Evolutionary conservation across 2,113 vertebrate species (phyloP).

Genomic region (Himantopus leucocephalus): DNA sequence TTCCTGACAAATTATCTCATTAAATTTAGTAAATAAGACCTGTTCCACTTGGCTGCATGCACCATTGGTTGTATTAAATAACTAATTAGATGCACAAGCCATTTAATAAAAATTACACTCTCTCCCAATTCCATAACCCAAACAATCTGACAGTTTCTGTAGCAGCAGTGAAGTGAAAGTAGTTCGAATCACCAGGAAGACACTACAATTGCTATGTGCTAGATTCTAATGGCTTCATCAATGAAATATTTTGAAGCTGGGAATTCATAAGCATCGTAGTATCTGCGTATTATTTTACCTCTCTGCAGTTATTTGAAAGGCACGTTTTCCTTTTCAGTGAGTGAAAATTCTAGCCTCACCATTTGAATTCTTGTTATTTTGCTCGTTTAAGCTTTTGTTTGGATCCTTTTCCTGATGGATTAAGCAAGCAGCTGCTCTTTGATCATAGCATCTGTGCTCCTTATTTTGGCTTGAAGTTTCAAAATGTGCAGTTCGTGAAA

Average conservation of each 20-base stretch:
- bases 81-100: constrained; percentile 4
- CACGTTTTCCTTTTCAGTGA: background rate
- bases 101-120: background rate
- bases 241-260: background rate
- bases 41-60: constrained; percentile 26
- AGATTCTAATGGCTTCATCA: background rate
- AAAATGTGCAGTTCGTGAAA: background rate
- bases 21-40: constrained; percentile 34
- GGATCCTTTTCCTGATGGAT: constrained; percentile 6
- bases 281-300: background rate
- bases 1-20: constrained; percentile 14
- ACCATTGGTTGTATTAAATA: background rate
- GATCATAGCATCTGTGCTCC: background rate
- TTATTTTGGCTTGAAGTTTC: constrained; percentile 15
- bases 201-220: background rate
- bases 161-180: background rate
- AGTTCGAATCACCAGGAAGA: background rate
- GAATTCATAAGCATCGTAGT: background rate
- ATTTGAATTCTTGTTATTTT: background rate
- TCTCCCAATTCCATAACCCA: background rate
- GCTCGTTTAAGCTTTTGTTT: background rate
- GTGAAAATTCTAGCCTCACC: background rate
- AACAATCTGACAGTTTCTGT: background rate
- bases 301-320: background rate
- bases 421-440: constrained; percentile 36